Conservation (phyloP, 2,113 vertebrate species). For the Sardina pilchardus region DNA sequence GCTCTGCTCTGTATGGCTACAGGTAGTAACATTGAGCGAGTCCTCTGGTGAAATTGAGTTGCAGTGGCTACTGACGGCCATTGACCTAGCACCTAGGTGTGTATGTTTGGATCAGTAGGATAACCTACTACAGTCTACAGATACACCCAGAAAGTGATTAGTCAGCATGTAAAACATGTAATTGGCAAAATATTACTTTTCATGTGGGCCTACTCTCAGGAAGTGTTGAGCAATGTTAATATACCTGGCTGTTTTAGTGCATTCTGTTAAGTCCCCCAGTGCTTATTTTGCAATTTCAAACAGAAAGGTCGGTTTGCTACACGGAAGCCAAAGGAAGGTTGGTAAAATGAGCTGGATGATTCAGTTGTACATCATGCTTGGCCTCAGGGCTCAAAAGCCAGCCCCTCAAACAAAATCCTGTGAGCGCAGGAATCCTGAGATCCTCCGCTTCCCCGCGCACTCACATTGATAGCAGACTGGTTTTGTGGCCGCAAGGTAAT, state of each 20-base stretch:
- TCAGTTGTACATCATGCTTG: conserved; percentile 20
- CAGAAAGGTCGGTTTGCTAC: background rate
- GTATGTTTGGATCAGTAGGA: background rate
- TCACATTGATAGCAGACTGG: conserved; percentile 30
- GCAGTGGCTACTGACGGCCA: background rate
- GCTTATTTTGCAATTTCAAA: background rate
- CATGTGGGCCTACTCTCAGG: background rate
- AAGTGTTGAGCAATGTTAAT: background rate
- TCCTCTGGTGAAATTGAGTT: background rate
- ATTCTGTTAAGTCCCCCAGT: background rate
- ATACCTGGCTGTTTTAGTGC: background rate
- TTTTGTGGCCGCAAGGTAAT: conserved; percentile 28
- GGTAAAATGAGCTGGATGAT: background rate
- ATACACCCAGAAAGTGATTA: background rate
- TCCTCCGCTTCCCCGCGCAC: conserved; percentile 26
- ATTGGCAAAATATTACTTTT: background rate
- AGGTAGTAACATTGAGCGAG: background rate
- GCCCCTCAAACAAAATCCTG: conserved; percentile 17
- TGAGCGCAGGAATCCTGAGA: conserved; percentile 29
- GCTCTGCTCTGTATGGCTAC: background rate
- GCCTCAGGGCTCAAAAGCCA: background rate
- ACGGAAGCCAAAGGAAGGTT: background rate
- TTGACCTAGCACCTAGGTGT: background rate
- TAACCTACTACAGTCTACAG: background rate
- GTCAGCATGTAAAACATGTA: background rate